Evolutionary conservation across 2,113 vertebrate genomes (phyloP), one percentile per base, ranked within the genome.

Genomic region (Heterochromis multidens): DNA sequence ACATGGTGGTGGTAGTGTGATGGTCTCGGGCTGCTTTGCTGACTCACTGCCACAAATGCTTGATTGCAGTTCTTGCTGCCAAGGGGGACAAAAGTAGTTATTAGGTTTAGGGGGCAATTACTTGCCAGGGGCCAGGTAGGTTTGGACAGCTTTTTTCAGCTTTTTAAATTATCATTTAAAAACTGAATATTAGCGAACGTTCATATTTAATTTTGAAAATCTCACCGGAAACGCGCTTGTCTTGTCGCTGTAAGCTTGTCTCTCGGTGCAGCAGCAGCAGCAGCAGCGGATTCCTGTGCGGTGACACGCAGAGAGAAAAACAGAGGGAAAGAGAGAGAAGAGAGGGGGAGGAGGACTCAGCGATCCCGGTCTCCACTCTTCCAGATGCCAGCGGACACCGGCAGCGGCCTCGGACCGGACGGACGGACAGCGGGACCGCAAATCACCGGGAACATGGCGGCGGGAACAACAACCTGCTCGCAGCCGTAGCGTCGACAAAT

Each of bases 391-490:
- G 58, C 82, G 57, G 65, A 88, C 81, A 72, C 79, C 49, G 72
- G 57, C 40, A 1, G n/a, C 52, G 82, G 78, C 81, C 76, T 63
- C 61, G 84, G 78, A 84, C 63, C 62, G 84, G 65, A 84, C 80
- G 33, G 31, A 81, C 80, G 6, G 77, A 82, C 82, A 70, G 52
- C 83, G 60, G 33, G 7, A 31, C 29, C 37, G 80, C 63, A 54
- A 29, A 65, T 65, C 29, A 37, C 72, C 29, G 86, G 37, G 70
- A 90, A 92, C 86, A 93, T 92, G 91, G 89, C 88, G 85, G 81
- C 89, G 62, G 6, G 11, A 58, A 77, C 33, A 33, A 81, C 82
- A 25, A 60, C 17, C 74, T 72, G 77, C 61, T 27, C 62, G 52
- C 82, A 70, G 21, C 67, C 86, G 43, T 21, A 57, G 63, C 74